Conservation (phyloP, 2,113 vertebrate genomes). For the Larimichthys polyactis region DNA sequence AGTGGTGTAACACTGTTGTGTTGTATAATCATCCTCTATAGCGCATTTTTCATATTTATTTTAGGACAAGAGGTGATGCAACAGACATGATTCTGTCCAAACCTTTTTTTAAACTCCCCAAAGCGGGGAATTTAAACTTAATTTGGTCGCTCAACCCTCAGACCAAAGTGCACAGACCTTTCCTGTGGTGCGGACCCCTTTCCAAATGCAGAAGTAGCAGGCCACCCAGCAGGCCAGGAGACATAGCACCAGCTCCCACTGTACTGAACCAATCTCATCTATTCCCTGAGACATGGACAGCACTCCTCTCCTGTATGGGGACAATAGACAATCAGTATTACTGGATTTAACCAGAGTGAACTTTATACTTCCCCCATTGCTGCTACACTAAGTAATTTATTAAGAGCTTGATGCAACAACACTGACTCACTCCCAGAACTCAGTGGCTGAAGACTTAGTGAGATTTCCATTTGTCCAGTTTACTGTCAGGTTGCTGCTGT, state of each 20-base stretch:
- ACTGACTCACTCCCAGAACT: conserved; percentile 77
- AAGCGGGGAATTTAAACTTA: too few relatives aligned
- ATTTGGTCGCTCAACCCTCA: background rate
- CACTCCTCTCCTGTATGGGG: conserved; percentile 85
- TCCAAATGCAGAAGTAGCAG: conserved; percentile 94
- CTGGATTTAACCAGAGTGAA: background rate
- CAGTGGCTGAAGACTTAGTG: conserved; percentile 52
- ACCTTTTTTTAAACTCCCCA: too few relatives aligned
- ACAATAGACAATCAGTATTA: background rate
- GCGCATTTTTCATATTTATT: too few relatives aligned
- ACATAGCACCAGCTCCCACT: conserved; percentile 91
- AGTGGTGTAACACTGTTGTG: too few relatives aligned
- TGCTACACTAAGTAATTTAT: too few relatives aligned
- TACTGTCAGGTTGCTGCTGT: background rate
- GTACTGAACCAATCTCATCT: conserved; percentile 87
- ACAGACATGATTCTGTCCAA: too few relatives aligned
- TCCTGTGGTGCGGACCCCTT: conserved; percentile 90
- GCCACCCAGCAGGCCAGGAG: conserved; percentile 89
- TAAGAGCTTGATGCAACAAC: background rate
- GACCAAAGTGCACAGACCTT: conserved; percentile 81
- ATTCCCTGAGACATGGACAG: conserved; percentile 89
- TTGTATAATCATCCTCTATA: too few relatives aligned
- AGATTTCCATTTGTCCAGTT: conserved; percentile 35
- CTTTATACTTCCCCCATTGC: background rate
- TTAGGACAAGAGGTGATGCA: too few relatives aligned